These are phyloP conservation scores for Drosophila lacertosa DNA, from an alignment of 1,140 invertebrate genomes.

Conservation along the genomic window DNA sequence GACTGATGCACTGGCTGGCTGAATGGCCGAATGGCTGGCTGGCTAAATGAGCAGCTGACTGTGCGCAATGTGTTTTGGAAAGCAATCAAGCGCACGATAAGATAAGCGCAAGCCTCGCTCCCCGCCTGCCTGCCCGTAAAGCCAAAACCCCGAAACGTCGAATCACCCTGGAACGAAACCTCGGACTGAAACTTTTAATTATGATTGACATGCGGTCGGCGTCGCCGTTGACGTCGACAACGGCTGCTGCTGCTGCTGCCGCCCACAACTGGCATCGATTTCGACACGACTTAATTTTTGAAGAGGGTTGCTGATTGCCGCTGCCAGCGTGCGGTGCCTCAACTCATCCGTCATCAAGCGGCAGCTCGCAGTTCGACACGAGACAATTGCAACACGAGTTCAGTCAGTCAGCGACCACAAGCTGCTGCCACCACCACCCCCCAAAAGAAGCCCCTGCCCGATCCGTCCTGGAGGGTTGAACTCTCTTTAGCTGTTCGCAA, in stretches of 20 bases:
- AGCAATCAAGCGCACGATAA: constrained; percentile 74
- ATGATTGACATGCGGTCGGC: constrained; percentile 79
- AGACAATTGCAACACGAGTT: constrained; percentile 71
- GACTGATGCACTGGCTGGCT: constrained; percentile 32
- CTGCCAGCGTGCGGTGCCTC: constrained; percentile 56
- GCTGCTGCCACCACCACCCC: constrained; percentile 40
- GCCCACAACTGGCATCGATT: constrained; percentile 71
- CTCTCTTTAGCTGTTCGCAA: constrained; percentile 1
- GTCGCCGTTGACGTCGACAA: constrained; percentile 35
- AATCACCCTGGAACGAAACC: constrained; percentile 4
- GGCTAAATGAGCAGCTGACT: constrained; percentile 32
- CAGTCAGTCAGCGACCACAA: constrained; percentile 50
- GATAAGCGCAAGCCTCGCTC: constrained; percentile 61
- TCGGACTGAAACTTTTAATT: constrained; percentile 67
- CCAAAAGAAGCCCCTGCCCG: constrained; percentile 15
- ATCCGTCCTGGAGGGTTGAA: constrained; percentile 58
- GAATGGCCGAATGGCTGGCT: constrained; percentile 22
- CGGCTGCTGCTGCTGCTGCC: constrained; percentile 22
- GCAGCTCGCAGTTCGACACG: constrained; percentile 42
- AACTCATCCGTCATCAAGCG: constrained; percentile 78
- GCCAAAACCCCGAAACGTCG: constrained; percentile 9
- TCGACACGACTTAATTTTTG: constrained; percentile 79
- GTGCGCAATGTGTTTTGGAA: constrained; percentile 37
- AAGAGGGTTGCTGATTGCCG: constrained; percentile 76
- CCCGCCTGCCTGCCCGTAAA: constrained; percentile 23